A percentile compares a stretch with the other conserved stretches of the same genome.
These are phyloP conservation scores for Acheta domesticus DNA, from an alignment of 2,888 invertebrate genomes.

Conservation along the genomic window DNA sequence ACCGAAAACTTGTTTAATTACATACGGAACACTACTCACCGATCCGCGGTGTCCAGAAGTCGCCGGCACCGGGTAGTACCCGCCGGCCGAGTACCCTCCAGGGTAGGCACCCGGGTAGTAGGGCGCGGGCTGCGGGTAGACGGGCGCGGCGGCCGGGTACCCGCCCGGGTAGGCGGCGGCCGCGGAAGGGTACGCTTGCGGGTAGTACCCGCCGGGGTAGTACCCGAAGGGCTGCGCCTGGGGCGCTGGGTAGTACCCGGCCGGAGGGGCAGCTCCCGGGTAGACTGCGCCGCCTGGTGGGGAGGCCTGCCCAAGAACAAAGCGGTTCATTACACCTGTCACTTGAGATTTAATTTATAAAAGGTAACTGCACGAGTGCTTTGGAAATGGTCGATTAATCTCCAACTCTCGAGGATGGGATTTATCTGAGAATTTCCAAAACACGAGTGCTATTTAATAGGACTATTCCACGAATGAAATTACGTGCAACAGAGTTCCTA, in stretches of 20 bases:
- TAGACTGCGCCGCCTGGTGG: not conserved
- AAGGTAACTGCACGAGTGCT: too few species aligned
- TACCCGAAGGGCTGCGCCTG: slow-evolving; percentile 11
- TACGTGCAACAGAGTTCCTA: too few species aligned
- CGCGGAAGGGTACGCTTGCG: not conserved
- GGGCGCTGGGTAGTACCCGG: not conserved
- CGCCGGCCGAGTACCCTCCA: not conserved
- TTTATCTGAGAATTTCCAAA: too few species aligned
- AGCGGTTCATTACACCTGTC: too few species aligned
- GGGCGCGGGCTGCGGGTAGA: slow-evolving; percentile 21
- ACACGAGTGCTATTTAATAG: too few species aligned
- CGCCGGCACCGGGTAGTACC: not conserved
- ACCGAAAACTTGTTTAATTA: too few species aligned
- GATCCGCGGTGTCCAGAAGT: slow-evolving; percentile 47
- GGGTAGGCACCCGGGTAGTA: not conserved
- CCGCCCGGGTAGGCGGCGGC: not conserved
- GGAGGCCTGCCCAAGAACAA: not conserved
- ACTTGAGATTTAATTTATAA: too few species aligned
- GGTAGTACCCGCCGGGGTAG: slow-evolving; percentile 21
- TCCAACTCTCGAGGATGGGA: too few species aligned
- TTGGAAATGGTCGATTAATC: too few species aligned
- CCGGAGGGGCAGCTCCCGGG: not conserved
- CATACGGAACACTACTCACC: slow-evolving; percentile 44
- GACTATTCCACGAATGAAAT: too few species aligned
- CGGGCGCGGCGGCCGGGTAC: not conserved